Evolutionary conservation across 1,140 invertebrate species (phyloP).

Genomic region (Penaeus chinensis): DNA sequence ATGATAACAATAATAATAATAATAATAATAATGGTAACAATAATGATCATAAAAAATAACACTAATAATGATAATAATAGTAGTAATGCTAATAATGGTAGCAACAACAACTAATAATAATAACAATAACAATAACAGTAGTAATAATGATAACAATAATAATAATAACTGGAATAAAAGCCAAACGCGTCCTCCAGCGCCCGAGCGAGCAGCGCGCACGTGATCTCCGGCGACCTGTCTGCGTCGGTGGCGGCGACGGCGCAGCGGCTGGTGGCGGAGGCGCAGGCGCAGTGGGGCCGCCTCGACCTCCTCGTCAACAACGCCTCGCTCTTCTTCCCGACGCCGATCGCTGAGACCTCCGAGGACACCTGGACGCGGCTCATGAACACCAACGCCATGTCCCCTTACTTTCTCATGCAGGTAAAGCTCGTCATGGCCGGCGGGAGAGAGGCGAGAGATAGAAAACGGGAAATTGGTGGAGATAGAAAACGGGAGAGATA

Average conservation of each 20-base stretch:
- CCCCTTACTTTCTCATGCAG: conserved; percentile 14
- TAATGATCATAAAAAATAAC: too few species aligned
- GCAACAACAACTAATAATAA: too few species aligned
- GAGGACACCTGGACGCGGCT: background rate
- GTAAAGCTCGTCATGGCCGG: background rate
- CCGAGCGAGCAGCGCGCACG: background rate
- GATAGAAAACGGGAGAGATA: too few species aligned
- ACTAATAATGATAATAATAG: too few species aligned
- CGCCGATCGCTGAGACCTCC: background rate
- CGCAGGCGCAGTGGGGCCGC: background rate
- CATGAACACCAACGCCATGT: conserved; percentile 7
- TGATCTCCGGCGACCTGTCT: background rate
- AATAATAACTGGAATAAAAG: too few species aligned
- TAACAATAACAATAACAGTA: too few species aligned
- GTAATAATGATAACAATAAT: too few species aligned
- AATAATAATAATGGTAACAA: too few species aligned
- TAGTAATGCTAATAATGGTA: too few species aligned
- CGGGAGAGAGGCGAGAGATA: too few species aligned
- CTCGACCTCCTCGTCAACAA: conserved; percentile 32
- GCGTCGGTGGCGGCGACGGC: background rate
- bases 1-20: too few species aligned
- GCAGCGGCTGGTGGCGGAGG: background rate
- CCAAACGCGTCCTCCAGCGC: background rate
- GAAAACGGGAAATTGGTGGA: too few species aligned
- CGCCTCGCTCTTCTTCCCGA: conserved; percentile 16